A percentile compares a stretch with the other conserved stretches of the same genome.
Evolutionary conservation across 2,797 vertebrate genomes (phyloP).

Genomic region (Knipowitschia caucasica): DNA sequence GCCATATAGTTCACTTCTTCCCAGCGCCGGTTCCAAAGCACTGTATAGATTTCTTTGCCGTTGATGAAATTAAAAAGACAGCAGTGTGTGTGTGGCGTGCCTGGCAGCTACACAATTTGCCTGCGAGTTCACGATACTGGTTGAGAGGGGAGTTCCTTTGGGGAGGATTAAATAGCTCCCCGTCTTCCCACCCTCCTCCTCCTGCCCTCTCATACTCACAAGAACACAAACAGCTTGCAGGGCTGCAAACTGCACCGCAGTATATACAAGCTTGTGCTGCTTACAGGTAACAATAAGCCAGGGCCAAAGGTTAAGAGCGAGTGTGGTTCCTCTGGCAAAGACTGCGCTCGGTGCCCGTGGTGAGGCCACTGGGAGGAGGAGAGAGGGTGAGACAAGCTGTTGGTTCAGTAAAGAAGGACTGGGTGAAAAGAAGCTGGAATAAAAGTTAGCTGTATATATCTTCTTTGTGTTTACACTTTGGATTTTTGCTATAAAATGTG

Average conservation of each 20-base stretch:
- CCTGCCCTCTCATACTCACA: slow-evolving; percentile 66
- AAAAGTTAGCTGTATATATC: slow-evolving; percentile 15
- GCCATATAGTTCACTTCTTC: slow-evolving; percentile 71
- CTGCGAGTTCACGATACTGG: slow-evolving; percentile 83
- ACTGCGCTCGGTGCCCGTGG: slow-evolving; percentile 49
- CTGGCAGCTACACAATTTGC: slow-evolving; percentile 79
- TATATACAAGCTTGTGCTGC: slow-evolving; percentile 62
- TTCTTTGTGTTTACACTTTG: slow-evolving; percentile 3
- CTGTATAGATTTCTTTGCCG: slow-evolving; percentile 81
- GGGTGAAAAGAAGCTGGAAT: slow-evolving; percentile 33
- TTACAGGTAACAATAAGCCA: slow-evolving; percentile 78
- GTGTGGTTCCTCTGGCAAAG: slow-evolving; percentile 68
- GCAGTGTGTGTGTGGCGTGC: slow-evolving; percentile 79
- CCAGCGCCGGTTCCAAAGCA: slow-evolving; percentile 69
- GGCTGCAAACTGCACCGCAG: slow-evolving; percentile 56
- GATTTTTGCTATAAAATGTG: neutral
- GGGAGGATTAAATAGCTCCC: slow-evolving; percentile 83
- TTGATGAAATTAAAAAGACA: slow-evolving; percentile 86
- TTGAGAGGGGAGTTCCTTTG: slow-evolving; percentile 85
- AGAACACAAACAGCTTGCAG: slow-evolving; percentile 77
- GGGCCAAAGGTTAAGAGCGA: slow-evolving; percentile 79
- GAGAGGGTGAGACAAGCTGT: slow-evolving; percentile 29
- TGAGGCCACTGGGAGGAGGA: slow-evolving; percentile 59
- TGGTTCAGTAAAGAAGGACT: slow-evolving; percentile 35
- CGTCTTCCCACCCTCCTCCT: slow-evolving; percentile 72